These are phyloP conservation scores for Hirundo rustica DNA, from an alignment of 2,797 vertebrate species.

Conservation along the genomic window DNA sequence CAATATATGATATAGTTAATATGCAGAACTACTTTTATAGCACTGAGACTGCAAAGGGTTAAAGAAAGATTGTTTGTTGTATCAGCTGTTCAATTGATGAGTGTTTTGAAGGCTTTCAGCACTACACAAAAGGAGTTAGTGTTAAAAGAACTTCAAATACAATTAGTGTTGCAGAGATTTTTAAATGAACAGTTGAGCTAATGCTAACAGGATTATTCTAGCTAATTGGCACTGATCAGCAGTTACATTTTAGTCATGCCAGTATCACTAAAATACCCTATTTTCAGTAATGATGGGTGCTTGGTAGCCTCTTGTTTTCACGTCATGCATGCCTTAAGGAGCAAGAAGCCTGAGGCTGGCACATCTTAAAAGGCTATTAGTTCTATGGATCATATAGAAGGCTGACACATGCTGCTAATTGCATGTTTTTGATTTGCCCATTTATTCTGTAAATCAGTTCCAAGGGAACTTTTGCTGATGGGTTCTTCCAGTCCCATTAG, in stretches of 20 bases:
- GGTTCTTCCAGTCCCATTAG: constrained; percentile 22
- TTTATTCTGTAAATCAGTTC: constrained; percentile 61
- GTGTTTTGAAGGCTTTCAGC: constrained; percentile 27
- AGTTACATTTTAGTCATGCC: constrained; percentile 37
- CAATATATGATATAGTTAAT: neutral
- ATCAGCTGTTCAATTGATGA: constrained; percentile 42
- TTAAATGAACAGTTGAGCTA: constrained; percentile 43
- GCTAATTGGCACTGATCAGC: constrained; percentile 63
- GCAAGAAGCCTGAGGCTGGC: constrained; percentile 36
- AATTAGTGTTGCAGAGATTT: constrained; percentile 38
- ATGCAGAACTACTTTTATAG: neutral
- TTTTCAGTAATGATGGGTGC: neutral
- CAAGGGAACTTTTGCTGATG: constrained; percentile 39
- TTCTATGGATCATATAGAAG: constrained; percentile 6
- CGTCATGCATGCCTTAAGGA: neutral
- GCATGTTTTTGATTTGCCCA: constrained; percentile 29
- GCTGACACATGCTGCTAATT: constrained; percentile 46
- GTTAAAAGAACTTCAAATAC: constrained; percentile 44
- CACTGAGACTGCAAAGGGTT: neutral
- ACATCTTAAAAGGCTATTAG: neutral
- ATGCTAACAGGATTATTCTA: constrained; percentile 66
- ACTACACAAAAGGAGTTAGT: constrained; percentile 19
- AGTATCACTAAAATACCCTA: constrained; percentile 21
- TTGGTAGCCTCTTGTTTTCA: constrained; percentile 37
- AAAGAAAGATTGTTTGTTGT: neutral